Conservation (phyloP, 1,140 invertebrate genomes). For the Colletes gigas region DNA sequence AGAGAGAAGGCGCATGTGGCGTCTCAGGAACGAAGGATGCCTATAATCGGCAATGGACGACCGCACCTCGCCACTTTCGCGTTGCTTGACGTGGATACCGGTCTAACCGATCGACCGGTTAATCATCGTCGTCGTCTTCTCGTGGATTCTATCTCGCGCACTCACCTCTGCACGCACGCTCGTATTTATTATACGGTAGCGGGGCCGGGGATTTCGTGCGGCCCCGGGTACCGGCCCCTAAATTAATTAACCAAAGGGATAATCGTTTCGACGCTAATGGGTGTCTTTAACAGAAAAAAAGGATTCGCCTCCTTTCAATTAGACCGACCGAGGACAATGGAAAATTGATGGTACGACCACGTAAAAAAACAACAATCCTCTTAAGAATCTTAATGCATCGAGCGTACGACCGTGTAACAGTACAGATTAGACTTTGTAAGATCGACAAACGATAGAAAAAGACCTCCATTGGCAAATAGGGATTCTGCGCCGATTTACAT, state of each 20-base stretch:
- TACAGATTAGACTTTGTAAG: too few relatives aligned
- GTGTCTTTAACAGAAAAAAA: too few relatives aligned
- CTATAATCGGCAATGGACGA: conserved; percentile 78
- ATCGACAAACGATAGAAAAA: too few relatives aligned
- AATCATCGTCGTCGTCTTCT: conserved; percentile 64
- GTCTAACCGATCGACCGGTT: conserved; percentile 66
- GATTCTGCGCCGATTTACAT: too few relatives aligned
- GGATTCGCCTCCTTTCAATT: too few relatives aligned
- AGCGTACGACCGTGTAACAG: too few relatives aligned
- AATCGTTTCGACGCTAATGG: conserved; percentile 2
- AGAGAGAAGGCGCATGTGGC: conserved; percentile 42
- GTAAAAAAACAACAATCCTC: too few relatives aligned
- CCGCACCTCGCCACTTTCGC: conserved; percentile 76
- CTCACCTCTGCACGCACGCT: conserved; percentile 8
- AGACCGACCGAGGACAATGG: too few relatives aligned
- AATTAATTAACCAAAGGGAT: conserved; percentile 34
- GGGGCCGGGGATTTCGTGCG: conserved; percentile 22
- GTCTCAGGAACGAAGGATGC: conserved; percentile 64
- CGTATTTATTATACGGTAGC: conserved; percentile 60
- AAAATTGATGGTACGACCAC: neutral
- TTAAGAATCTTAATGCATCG: too few relatives aligned
- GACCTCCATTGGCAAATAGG: too few relatives aligned
- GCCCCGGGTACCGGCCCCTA: neutral
- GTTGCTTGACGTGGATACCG: conserved; percentile 62
- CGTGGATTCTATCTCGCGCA: conserved; percentile 42